Evolutionary conservation across 2,113 vertebrate genomes (phyloP), one percentile per base, ranked within the genome.

Genomic region (Hassar affinis): DNA sequence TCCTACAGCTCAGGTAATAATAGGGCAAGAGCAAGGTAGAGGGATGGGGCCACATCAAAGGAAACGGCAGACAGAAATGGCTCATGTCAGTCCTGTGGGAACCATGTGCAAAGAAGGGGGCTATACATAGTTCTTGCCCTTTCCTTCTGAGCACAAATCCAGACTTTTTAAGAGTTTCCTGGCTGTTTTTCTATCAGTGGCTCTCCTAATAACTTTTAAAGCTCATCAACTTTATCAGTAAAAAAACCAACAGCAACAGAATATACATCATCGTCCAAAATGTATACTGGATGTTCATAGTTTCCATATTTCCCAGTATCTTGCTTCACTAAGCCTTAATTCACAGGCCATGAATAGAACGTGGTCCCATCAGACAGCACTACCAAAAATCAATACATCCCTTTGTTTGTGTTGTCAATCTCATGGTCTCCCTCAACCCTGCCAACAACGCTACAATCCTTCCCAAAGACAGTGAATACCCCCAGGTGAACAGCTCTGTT

Each of bases 1-100:
- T 80, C 77, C 54, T 83, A 57, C 38, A 59, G 81, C 57, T 56
- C 79, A 52, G 83, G 85, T 88, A 88, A 88, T 86, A 81, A 86
- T 83, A 88, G 85, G 71, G 52, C 72, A 74, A 72, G n/a, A 17
- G 59, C n/a, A 25, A 62, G 51, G 69, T 51, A 71, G 61, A 83
- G 59, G 61, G 51, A 81, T 27, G 33, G 75, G 79, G 79, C 45
- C 25, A 68, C 86, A 83, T 86, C 85, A 88, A 86, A 88, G 85
- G 54, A 82, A 85, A 78, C 15, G 54, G 59, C 56, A 52, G 18
- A 57, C 47, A 84, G 66, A 57, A 86, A 85, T 72, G 33, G 85
- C 77, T 77, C 11, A 56, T 71, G 59, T 38, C 27, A 27, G 62
- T 76, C 47, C 54, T 62, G 72, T 78, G 83, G 79, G 74, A 78